Evolutionary conservation across 2,113 vertebrate species (phyloP), one percentile per base, ranked within the genome.

Genomic region (Pionites leucogaster): DNA sequence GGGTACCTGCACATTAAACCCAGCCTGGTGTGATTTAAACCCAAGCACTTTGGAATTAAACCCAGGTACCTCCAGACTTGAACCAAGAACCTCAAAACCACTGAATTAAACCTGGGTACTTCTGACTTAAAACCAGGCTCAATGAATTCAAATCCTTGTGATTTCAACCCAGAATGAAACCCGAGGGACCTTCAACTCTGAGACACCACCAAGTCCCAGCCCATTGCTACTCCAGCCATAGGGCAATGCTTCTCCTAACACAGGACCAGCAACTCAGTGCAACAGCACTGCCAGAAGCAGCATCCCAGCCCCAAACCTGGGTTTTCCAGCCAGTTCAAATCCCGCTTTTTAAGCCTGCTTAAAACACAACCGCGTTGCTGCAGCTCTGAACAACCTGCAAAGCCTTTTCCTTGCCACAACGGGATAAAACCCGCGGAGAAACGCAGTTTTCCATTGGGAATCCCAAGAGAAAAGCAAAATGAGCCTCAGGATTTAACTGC

Each of bases 351-450:
- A 31, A 18, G 20, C 57, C 41, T 25, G 17, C 8, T 1, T 13
- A 2, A 23, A 23, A 18, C 4, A 1, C 1, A 16, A 52, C 17
- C 9, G 22, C 8, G 11, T 20, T 2, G 25, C 60, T 6, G 24
- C 6, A 14, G 62, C 72, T 37, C 10, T 1, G 8, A 35, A 44
- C 62, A 6, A 25, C 44, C 35, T 2, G n/a, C 62, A 29, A n/a
- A 41, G 39, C 55, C n/a, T 37, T 3, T 14, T 15, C 47, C 23
- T 19, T 44, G 3, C 10, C 2, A 6, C 15, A 7, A 13, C 62
- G 2, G 37, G 46, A 5, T 3, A 7, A 29, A 35, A 31, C 11
- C 3, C 5, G 0, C 7, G 0, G 22, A 28, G 5, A 52, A 79
- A 37, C 1, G 5, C 13, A 1, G 11, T 44, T 44, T 35, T 24